phyloP scores from a whole-genome alignment of 2,888 invertebrate genomes.

The Drosophila tanythrix region DNA sequence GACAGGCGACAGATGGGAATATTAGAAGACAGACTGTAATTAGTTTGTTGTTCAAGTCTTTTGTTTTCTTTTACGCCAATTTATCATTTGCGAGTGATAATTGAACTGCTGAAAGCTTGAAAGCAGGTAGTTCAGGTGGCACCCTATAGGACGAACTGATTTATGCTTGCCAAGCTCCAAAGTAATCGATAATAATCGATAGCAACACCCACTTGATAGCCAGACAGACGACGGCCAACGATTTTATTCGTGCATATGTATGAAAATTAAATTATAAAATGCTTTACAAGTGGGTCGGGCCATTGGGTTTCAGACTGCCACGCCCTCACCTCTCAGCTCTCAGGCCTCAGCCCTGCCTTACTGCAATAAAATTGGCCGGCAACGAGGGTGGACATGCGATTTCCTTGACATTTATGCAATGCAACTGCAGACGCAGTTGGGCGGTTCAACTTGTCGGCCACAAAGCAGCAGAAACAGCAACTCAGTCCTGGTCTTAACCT shows the following conservation, averaged over 20 bases:
- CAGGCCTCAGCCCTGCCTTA: conserved; percentile 38
- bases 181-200: conserved; percentile 80
- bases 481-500: conserved; percentile 20
- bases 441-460: conserved; percentile 56
- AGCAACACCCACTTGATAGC: conserved; percentile 74
- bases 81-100: conserved; percentile 73
- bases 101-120: conserved; percentile 80
- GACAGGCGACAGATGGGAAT: conserved; percentile 57
- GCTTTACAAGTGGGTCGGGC: conserved; percentile 79
- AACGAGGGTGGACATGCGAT: conserved; percentile 81
- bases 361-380: conserved; percentile 67
- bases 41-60: conserved; percentile 68
- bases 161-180: conserved; percentile 67
- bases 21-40: conserved; percentile 64
- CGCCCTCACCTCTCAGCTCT: conserved; percentile 30
- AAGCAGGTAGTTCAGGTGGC: conserved; percentile 35
- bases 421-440: conserved; percentile 71
- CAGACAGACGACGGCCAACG: conserved; percentile 32
- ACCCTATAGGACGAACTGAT: conserved; percentile 53
- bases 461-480: conserved; percentile 10
- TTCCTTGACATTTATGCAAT: conserved; percentile 80
- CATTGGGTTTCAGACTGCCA: conserved; percentile 47
- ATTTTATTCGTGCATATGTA: conserved; percentile 35
- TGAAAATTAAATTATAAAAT: conserved; percentile 85
- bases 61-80: conserved; percentile 59